Percentiles rank a stretch among this genome's conserved stretches.
phyloP scores from a whole-genome alignment of 2,888 invertebrate species.

The Agonopterix arenella region DNA sequence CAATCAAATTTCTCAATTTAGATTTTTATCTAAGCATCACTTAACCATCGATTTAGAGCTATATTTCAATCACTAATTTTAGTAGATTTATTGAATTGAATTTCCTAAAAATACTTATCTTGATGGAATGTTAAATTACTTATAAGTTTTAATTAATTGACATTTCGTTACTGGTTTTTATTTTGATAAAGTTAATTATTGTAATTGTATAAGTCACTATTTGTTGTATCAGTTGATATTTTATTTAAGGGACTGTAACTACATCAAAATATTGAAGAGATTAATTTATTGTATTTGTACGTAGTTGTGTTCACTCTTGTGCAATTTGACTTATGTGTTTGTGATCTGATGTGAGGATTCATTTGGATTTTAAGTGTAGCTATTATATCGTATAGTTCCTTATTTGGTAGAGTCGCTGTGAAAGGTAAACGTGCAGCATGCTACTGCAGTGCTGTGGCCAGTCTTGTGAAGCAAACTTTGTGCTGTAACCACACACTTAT shows the following conservation, averaged over 20 bases:
- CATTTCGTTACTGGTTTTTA: constrained; percentile 59
- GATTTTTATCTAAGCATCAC: constrained; percentile 41
- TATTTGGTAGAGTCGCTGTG: constrained; percentile 60
- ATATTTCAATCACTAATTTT: constrained; percentile 33
- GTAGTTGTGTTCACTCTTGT: constrained; percentile 61
- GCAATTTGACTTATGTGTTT: constrained; percentile 68
- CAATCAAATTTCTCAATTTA: constrained; percentile 38
- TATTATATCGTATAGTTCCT: constrained; percentile 71
- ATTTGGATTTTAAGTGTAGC: constrained; percentile 62
- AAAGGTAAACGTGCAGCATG: constrained; percentile 24
- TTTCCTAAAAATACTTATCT: constrained; percentile 42
- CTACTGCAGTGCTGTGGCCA: neutral
- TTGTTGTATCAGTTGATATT: constrained; percentile 69
- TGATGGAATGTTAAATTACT: constrained; percentile 50
- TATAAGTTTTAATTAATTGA: constrained; percentile 58
- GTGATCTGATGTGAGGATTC: constrained; percentile 72
- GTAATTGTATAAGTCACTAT: constrained; percentile 20
- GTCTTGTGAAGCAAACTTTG: constrained; percentile 17
- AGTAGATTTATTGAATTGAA: constrained; percentile 26
- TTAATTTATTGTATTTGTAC: constrained; percentile 69
- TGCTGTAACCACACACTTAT: constrained; percentile 41
- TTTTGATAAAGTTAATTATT: constrained; percentile 36
- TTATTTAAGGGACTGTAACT: constrained; percentile 53
- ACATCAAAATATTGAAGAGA: constrained; percentile 59
- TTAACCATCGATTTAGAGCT: constrained; percentile 37